These are phyloP conservation scores for Leptinotarsa haldemani DNA, from an alignment of 2,888 invertebrate genomes.

Conservation along the genomic window DNA sequence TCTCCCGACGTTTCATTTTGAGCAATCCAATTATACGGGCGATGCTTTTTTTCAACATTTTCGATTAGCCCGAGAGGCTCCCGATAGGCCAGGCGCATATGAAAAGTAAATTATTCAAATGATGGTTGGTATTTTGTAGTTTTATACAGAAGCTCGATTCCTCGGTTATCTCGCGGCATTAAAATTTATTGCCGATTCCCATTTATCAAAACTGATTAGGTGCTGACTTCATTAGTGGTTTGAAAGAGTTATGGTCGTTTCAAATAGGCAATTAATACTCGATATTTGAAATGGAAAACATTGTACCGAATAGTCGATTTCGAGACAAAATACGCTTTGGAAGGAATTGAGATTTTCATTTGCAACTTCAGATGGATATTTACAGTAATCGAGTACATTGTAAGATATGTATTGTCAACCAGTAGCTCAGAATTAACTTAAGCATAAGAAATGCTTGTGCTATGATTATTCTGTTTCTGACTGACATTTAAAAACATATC, in stretches of 20 bases:
- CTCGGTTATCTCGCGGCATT: slow-evolving; percentile 3
- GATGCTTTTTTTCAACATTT: slow-evolving; percentile 32
- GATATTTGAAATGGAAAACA: neutral
- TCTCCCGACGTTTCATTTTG: slow-evolving; percentile 52
- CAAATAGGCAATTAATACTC: slow-evolving; percentile 13
- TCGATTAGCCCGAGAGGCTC: slow-evolving; percentile 30
- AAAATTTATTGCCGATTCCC: slow-evolving; percentile 20
- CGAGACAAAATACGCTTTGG: neutral
- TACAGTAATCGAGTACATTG: no score
- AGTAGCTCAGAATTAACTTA: no score
- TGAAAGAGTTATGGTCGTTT: neutral
- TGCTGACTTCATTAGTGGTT: slow-evolving; percentile 11
- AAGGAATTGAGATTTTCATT: neutral
- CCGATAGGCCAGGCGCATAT: slow-evolving; percentile 23
- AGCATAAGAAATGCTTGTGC: no score
- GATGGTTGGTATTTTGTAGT: slow-evolving; percentile 5
- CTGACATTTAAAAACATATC: no score
- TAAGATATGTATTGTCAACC: no score
- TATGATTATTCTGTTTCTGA: no score
- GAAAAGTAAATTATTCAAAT: slow-evolving; percentile 32
- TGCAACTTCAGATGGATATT: no score
- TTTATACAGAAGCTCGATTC: neutral
- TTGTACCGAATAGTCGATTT: neutral
- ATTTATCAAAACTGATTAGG: slow-evolving; percentile 13
- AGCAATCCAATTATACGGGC: slow-evolving; percentile 46